These are phyloP conservation scores for Perizoma flavofasciatum DNA, from an alignment of 2,888 invertebrate genomes.

Conservation along the genomic window DNA sequence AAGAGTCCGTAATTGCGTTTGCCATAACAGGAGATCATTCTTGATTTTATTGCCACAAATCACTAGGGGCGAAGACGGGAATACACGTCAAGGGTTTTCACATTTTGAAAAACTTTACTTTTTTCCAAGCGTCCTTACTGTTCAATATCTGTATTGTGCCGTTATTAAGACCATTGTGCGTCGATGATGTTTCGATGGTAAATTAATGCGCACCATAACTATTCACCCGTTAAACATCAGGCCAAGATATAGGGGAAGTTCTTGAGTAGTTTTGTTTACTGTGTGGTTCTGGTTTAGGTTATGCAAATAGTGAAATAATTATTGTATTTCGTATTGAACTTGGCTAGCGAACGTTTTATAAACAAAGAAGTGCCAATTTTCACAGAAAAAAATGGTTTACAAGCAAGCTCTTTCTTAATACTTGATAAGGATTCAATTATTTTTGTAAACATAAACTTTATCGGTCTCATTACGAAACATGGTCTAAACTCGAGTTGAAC, in stretches of 20 bases:
- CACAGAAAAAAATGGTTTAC: not conserved
- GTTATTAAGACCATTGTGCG: constrained; percentile 61
- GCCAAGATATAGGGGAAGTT: constrained; percentile 33
- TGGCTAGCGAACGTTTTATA: constrained; percentile 7
- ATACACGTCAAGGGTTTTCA: too few relatives aligned
- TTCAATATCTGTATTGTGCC: constrained; percentile 23
- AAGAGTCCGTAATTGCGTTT: too few relatives aligned
- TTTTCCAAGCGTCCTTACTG: constrained; percentile 8
- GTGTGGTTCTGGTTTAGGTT: constrained; percentile 14
- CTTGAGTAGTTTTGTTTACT: constrained; percentile 28
- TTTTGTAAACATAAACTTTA: too few relatives aligned
- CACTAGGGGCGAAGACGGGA: too few relatives aligned
- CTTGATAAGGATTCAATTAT: too few relatives aligned
- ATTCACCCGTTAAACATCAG: constrained; percentile 34
- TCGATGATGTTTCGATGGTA: constrained; percentile 52
- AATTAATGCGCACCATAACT: constrained; percentile 46
- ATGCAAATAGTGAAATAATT: constrained; percentile 27
- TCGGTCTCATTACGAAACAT: too few relatives aligned
- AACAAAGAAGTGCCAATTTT: too few relatives aligned
- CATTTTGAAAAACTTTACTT: too few relatives aligned
- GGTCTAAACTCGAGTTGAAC: too few relatives aligned
- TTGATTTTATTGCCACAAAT: too few relatives aligned
- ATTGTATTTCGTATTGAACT: constrained; percentile 14
- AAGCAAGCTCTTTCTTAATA: too few relatives aligned
- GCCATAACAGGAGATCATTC: too few relatives aligned